These are phyloP conservation scores for Okamejei kenojei DNA, from an alignment of 2,797 vertebrate species.

Conservation along the genomic window DNA sequence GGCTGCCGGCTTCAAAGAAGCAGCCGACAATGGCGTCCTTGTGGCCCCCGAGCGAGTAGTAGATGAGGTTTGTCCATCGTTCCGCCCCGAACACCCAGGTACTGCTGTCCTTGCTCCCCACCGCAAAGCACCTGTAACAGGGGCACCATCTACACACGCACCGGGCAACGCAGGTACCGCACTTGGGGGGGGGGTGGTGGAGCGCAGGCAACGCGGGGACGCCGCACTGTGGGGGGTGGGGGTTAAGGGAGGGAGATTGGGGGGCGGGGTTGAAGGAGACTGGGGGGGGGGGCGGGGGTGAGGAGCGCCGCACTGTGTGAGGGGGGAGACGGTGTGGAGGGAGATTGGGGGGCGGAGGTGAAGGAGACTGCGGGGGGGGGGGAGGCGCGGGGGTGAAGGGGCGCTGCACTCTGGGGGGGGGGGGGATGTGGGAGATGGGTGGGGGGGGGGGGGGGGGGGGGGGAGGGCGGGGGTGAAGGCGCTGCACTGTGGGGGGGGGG, in stretches of 20 bases:
- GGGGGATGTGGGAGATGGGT: no score
- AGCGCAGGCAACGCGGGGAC: neutral
- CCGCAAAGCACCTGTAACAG: slow-evolving; percentile 75
- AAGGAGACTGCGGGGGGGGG: no score
- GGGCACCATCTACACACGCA: neutral
- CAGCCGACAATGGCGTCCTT: slow-evolving; percentile 84
- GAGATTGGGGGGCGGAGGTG: no score
- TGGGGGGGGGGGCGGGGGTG: no score
- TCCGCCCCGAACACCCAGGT: slow-evolving; percentile 95
- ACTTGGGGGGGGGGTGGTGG: no score
- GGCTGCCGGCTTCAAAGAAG: slow-evolving; percentile 84
- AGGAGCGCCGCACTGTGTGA: neutral
- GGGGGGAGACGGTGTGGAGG: no score
- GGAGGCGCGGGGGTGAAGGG: no score
- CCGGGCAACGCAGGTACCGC: no score
- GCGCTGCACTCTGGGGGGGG: no score
- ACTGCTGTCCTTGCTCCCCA: slow-evolving; percentile 93
- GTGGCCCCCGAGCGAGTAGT: slow-evolving; percentile 86
- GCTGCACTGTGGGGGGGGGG: neutral
- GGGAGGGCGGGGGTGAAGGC: neutral
- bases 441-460: no score
- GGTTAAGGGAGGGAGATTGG: no score
- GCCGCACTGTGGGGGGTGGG: neutral
- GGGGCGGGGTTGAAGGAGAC: no score
- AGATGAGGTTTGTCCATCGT: slow-evolving; percentile 89